Base-by-base conservation (phyloP, 2,113 vertebrate genomes). In the Thinocorus orbignyianus region DNA sequence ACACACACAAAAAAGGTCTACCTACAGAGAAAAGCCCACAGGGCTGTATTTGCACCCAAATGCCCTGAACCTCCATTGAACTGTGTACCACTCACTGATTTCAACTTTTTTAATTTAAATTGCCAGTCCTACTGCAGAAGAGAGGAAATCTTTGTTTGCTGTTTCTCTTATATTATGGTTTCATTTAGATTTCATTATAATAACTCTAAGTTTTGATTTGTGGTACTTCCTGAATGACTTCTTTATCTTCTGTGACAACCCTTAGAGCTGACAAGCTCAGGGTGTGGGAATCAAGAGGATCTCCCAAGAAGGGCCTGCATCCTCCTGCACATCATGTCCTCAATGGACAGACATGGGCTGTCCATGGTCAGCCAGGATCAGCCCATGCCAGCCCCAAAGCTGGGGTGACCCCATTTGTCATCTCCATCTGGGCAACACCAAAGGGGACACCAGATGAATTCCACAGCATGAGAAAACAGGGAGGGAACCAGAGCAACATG, bases 111-210 rank as follows among this genome's bases (percentile, higher is more conserved):
- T 3, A 66, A 91, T 82, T 80, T 80, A 87, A 73, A 90, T 66
- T 77, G n/a, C 51, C 37, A 19, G 33, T 46, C 81, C 42, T n/a
- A 2, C 44, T 4, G 1, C 1, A 91, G 65, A 69, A 79, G 25
- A 79, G 61, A 92, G 83, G 86, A 95, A 95, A 89, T 68, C 80
- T 46, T 62, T 87, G 39, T 78, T 81, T 87, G 77, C 61, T 60
- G 2, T 92, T 82, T 89, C 69, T 80, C 54, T 87, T 28, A 37
- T 41, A 54, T 82, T 77, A 68, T 0, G 9, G 57, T 81, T 97
- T 93, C 76, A 74, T 76, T 91, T 88, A 58, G 46, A 86, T 92
- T 70, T 90, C 83, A 55, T 96, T 81, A 81, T 19, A 74, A 60
- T 54, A 79, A 91, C 84, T 91, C 61, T 52, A 31, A 31, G 11